Evolutionary conservation across 2,888 invertebrate genomes (phyloP), one percentile per base, ranked within the genome.

Genomic region (Dryocosmus kuriphilus): DNA sequence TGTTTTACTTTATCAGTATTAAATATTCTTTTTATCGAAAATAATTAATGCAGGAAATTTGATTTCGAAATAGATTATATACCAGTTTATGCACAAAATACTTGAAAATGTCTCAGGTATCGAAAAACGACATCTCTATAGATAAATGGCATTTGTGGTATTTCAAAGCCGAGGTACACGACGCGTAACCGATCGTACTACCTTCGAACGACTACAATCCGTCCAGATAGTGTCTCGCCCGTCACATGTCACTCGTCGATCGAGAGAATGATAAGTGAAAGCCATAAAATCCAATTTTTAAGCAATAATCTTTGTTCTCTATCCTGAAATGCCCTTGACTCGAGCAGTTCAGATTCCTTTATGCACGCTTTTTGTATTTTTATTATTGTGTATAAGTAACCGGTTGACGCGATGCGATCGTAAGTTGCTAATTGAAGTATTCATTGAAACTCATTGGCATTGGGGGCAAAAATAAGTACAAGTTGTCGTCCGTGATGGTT

Each of bases 261-360:
- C 16, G 61, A 61, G 16, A 32, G 61, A 32, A 61, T 61, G 61
- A 32, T 61, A 61, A 61, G 61, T 61, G 61, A 61, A 61, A 61
- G 61, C 61, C 61, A 61, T 61, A 61, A 61, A 61, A 61, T 61
- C 61, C 61, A 32, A 61, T 61, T 61, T 61, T 61, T 61, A 61
- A 61, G n/a, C 61, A 61, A 61, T 61, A 61, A 61, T 61, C 61
- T 61, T 61, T 61, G 61, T 61, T 61, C 61, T 61, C 61, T 30
- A n/a, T 61, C 61, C 61, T 27, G 16, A 61, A 61, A 30, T 32
- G 30, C 16, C 27, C 61, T 61, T 61, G 61, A 61, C 30, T 61
- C 61, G 8, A 61, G 9, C 61, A 8, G 30, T 16, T 30, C 61
- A 30, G 30, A 61, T 61, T 61, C 61, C 61, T 61, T 51, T 51